Conservation (phyloP, 2,113 vertebrate genomes). For the Litocranius walleri region DNA sequence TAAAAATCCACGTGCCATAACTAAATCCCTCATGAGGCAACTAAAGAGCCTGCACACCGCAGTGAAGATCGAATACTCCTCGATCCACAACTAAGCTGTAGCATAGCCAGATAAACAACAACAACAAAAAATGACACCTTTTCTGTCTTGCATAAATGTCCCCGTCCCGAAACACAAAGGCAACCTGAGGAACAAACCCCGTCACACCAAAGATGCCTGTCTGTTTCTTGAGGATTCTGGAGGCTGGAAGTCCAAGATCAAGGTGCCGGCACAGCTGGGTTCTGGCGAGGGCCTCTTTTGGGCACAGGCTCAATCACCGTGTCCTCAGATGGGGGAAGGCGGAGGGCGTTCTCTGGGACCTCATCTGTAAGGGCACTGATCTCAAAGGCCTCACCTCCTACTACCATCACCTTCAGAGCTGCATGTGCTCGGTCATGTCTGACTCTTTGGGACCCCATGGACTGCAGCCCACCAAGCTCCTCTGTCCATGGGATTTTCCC, state of each 20-base stretch:
- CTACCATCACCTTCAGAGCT: background rate
- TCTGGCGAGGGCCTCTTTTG: background rate
- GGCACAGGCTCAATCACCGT: background rate
- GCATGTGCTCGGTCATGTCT: background rate
- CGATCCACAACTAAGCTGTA: background rate
- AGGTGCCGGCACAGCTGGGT: accelerated
- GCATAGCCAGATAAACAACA: background rate
- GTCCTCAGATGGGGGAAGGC: background rate
- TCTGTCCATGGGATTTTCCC: background rate
- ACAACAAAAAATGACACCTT: background rate
- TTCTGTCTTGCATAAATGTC: background rate
- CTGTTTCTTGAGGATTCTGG: background rate
- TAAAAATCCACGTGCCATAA: background rate
- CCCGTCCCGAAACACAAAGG: accelerated
- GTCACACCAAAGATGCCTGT: background rate
- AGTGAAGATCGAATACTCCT: background rate
- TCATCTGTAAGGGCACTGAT: background rate
- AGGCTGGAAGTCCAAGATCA: background rate
- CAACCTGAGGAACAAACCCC: background rate
- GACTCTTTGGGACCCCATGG: background rate
- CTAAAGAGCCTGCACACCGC: background rate
- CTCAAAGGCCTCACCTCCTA: background rate
- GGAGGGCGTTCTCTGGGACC: background rate
- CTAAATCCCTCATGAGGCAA: background rate
- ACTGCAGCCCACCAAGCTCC: background rate